Base-by-base conservation (phyloP, 2,888 invertebrate species). In the Taenaris catops region DNA sequence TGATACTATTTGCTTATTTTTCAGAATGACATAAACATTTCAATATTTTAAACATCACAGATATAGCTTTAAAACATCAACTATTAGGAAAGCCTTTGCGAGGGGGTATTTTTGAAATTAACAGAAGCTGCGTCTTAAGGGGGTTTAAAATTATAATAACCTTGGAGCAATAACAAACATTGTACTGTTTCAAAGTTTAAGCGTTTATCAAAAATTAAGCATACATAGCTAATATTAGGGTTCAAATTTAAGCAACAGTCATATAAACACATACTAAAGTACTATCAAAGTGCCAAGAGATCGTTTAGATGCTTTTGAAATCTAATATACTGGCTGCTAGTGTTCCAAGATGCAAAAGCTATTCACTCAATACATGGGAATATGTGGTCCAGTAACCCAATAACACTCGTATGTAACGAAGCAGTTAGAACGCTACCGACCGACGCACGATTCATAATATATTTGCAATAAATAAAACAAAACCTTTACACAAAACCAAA, bases 321-420 rank as follows among this genome's bases (percentile, higher is more conserved):
- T 31, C 16, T 31, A 31, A 17, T n/a, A 5, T 23, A 23, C 23
- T 16, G 25, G 18, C 32, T 32, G 18, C 32, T 18, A 25, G 24
- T 32, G 25, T 11, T 8, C 4, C 25, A 25, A 14, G 12, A 18
- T 14, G 24, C 24, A 36, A 25, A 29, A 29, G 19, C 25, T 27
- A 5, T 24, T 7, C 18, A 3, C 7, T 33, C 1, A 1, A 3
- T 17, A 1, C 9, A 26, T 72, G 74, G 74, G 79, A 81, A 75
- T 78, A 79, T 79, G 81, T 80, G 80, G 79, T 76, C 72, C 39
- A 51, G 40, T 52, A n/a, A n/a, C n/a, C n/a, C n/a, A n/a, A n/a
- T n/a, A n/a, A n/a, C n/a, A n/a, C n/a, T n/a, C n/a, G n/a, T n/a
- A n/a, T n/a, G n/a, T n/a, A n/a, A 26, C 17, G 8, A 27, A 28